These are phyloP conservation scores for Climacteris rufus DNA, from an alignment of 2,113 vertebrate genomes.

Conservation along the genomic window DNA sequence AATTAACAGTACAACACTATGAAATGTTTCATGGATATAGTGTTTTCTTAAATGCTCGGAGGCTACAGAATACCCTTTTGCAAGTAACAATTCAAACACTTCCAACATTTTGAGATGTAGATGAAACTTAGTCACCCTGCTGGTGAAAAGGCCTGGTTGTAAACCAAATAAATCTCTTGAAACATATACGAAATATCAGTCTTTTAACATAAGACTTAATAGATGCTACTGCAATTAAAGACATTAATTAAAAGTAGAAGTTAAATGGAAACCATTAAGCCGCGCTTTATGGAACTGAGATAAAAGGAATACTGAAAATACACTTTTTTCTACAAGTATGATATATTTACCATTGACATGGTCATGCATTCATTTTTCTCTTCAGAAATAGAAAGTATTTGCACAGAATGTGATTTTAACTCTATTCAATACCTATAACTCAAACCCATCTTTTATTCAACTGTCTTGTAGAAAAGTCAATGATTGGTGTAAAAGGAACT, in stretches of 20 bases:
- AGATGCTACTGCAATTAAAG: not conserved
- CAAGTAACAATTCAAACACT: not conserved
- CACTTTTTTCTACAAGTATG: not conserved
- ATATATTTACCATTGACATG: not conserved
- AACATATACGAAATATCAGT: not conserved
- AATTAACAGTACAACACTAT: not conserved
- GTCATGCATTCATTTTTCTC: not conserved
- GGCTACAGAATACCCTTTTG: not conserved
- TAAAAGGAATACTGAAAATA: not conserved
- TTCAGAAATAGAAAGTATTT: not conserved
- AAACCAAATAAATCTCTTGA: not conserved
- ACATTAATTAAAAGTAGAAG: not conserved
- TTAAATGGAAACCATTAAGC: not conserved
- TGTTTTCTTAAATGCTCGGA: not conserved
- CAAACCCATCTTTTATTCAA: not conserved
- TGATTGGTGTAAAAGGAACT: not conserved
- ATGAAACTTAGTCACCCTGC: not conserved
- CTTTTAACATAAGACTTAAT: not conserved
- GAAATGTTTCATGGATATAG: not conserved
- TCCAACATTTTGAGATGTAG: not conserved
- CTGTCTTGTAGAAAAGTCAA: not conserved
- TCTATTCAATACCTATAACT: not conserved
- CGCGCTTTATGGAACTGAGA: accelerated
- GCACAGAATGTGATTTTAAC: not conserved
- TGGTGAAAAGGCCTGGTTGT: not conserved